Evolutionary conservation across 2,113 vertebrate species (phyloP), one percentile per base, ranked within the genome.

Genomic region (Gambusia affinis): DNA sequence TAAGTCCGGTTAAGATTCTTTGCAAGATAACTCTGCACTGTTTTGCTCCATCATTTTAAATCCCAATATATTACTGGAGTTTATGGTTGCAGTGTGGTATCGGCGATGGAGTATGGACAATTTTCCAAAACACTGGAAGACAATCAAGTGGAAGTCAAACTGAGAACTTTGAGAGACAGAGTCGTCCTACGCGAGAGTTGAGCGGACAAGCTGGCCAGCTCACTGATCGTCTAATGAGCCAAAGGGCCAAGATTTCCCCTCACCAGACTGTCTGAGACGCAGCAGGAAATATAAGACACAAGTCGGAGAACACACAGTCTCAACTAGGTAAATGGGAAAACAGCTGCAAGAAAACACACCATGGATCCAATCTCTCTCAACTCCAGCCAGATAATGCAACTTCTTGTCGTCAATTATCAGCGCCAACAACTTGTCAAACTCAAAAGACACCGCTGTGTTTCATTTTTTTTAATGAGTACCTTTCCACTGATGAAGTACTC

Each of bases 331-430:
- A 75, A 75, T 27, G 65, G 69, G 78, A 64, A 60, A 68, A 33
- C 44, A 19, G 44, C 44, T 72, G 75, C 37, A 70, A 60, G 47
- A 29, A 68, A 67, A 80, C 73, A 86, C 54, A 80, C 3, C 12
- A 12, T 33, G 63, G 33, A 84, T 39, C 22, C 74, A 39, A 54
- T 28, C 19, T 61, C 44, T 60, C 19, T 54, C 19, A 75, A 82
- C 64, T 75, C 15, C 77, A 78, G 75, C 15, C 75, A 70, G 35
- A 70, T 75, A 28, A 28, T 72, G 74, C 75, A 60, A 60, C 31
- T 61, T 75, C 64, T 87, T 90, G 86, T 88, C 87, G 85, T 92
- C 90, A 90, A 88, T 89, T 88, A 88, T 87, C 84, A 89, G 84
- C 76, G 31, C 73, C 44, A 74, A 79, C 63, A 47, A 17, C 42